Conservation (phyloP, 2,888 invertebrate species). For the Macaria liturata region DNA sequence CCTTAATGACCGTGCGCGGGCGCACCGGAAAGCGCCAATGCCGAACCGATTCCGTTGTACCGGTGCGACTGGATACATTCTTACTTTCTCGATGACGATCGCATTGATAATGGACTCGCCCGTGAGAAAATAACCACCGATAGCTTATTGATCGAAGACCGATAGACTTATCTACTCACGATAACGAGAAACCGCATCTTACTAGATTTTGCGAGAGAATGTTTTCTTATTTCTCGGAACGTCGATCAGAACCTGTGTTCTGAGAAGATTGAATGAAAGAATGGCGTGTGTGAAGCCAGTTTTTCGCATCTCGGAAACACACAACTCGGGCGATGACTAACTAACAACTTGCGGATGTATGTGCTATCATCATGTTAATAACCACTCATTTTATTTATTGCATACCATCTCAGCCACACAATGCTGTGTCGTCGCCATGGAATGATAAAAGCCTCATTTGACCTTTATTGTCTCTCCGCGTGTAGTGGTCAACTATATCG, state of each 20-base stretch:
- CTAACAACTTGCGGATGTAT: slow-evolving; percentile 18
- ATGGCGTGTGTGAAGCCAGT: slow-evolving; percentile 21
- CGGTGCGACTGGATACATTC: slow-evolving; percentile 47
- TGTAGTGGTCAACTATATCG: background rate
- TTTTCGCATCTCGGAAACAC: slow-evolving; percentile 23
- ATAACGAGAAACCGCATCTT: slow-evolving; percentile 5
- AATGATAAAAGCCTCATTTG: slow-evolving; percentile 11
- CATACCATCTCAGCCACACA: slow-evolving; percentile 20
- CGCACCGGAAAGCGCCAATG: slow-evolving; percentile 57
- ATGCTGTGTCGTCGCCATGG: slow-evolving; percentile 14
- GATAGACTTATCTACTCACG: slow-evolving; percentile 10
- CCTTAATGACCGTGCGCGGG: slow-evolving; percentile 47
- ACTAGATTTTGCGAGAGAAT: slow-evolving; percentile 14
- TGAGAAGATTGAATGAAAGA: slow-evolving; percentile 17
- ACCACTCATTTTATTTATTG: slow-evolving; percentile 19
- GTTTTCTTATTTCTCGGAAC: slow-evolving; percentile 15
- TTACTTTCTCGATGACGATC: slow-evolving; percentile 55
- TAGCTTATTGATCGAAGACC: too few relatives aligned
- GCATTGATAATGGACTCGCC: slow-evolving; percentile 43
- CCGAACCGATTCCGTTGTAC: slow-evolving; percentile 52
- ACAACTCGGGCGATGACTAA: slow-evolving; percentile 19
- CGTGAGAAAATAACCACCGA: slow-evolving; percentile 40
- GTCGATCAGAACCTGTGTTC: slow-evolving; percentile 24
- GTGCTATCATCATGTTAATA: slow-evolving; percentile 20
- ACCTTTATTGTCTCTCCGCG: slow-evolving; percentile 5